A percentile compares a stretch with the other conserved stretches of the same genome.
These are phyloP conservation scores for Lepeophtheirus nordmannii DNA, from an alignment of 2,888 invertebrate species.

Conservation along the genomic window DNA sequence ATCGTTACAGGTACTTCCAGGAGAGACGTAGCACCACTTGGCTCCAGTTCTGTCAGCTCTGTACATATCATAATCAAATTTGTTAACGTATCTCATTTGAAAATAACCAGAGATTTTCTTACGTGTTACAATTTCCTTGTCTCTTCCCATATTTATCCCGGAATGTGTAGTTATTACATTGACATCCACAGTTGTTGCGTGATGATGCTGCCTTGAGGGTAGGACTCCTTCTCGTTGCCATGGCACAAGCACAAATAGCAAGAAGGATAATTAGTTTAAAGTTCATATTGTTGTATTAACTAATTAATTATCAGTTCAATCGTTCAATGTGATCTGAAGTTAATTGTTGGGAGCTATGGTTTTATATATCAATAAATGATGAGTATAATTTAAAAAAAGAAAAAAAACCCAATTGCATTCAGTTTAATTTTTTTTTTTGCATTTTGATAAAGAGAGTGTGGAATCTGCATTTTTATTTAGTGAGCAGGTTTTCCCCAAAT, in stretches of 20 bases:
- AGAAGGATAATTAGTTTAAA: neutral
- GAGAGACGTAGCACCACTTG: neutral
- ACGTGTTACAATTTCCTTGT: neutral
- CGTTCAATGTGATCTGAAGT: no score
- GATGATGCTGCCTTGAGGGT: neutral
- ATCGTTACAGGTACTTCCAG: neutral
- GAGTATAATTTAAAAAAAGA: no score
- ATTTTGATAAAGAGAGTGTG: no score
- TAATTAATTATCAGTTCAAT: no score
- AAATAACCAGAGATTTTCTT: neutral
- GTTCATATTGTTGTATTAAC: neutral
- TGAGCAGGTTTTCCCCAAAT: no score
- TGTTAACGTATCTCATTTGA: no score
- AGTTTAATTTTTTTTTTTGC: no score
- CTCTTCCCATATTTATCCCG: neutral
- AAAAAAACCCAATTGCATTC: no score
- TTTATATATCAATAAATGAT: no score
- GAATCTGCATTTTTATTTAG: no score
- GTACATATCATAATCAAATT: no score
- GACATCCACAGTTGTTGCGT: neutral
- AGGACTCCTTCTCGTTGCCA: neutral
- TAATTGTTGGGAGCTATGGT: no score
- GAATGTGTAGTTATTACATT: neutral
- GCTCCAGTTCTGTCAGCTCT: neutral
- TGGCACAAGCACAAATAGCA: neutral